phyloP scores from a whole-genome alignment of 2,113 vertebrate genomes.

The Pelecanoides urinatrix region DNA sequence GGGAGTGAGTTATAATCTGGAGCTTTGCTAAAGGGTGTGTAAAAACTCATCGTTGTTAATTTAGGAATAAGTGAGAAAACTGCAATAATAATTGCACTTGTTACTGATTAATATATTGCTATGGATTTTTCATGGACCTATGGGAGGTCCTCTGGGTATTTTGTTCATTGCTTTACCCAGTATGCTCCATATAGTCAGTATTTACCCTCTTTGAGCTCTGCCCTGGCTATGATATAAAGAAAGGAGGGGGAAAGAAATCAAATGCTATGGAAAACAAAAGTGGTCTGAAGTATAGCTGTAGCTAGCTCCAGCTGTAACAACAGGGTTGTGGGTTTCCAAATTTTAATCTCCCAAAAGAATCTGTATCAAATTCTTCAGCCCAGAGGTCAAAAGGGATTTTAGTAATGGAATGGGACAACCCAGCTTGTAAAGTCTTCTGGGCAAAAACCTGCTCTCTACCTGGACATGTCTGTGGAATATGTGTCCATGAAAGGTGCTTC shows the following conservation, averaged over 20 bases:
- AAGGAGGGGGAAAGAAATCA: conserved; percentile 19
- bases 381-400: conserved; percentile 12
- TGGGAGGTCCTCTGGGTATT: background rate
- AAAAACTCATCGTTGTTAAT: background rate
- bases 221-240: background rate
- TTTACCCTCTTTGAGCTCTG: background rate
- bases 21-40: background rate
- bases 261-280: conserved; percentile 44
- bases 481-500: background rate
- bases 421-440: background rate
- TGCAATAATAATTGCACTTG: background rate
- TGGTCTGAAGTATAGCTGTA: background rate
- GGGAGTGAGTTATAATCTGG: background rate
- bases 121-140: no score
- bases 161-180: background rate
- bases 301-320: conserved; percentile 57
- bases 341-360: conserved; percentile 46
- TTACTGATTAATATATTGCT: background rate
- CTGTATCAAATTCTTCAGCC: conserved; percentile 45
- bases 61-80: background rate
- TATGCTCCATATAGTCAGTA: background rate
- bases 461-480: background rate
- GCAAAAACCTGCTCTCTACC: background rate
- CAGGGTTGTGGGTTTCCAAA: conserved; percentile 37
- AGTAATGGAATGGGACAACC: conserved; percentile 11